Base-by-base conservation (phyloP, 1,140 invertebrate genomes). In the Drosophila kepulauana region DNA sequence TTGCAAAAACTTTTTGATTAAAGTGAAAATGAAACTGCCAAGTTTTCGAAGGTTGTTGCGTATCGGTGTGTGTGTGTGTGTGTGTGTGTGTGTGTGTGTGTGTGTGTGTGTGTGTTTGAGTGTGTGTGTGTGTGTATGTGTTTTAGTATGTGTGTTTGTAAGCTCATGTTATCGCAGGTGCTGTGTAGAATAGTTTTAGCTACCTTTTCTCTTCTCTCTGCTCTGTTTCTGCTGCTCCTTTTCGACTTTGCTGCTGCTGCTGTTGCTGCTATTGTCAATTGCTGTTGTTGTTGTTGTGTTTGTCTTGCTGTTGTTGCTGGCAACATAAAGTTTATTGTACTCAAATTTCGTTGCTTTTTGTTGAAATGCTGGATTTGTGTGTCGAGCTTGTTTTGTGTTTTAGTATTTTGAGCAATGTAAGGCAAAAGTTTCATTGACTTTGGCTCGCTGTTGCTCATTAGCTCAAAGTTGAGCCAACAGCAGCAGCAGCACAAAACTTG, bases 21-120 rank as follows among this genome's bases (percentile, higher is more conserved):
- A 89, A 88, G 84, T 89, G 84, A 88, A 88, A 88, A 88, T 59
- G 84, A 88, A 88, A 88, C 84, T 81, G 61, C 69, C 82, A 88
- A 88, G 80, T 88, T 84, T 78, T 43, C 59, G 46, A 57, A 38
- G 67, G 45, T 6, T 20, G 25, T 52, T 25, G 48, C 35, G 16
- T 13, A 8, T 43, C n/a, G 20, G 49, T 35, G 33, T 6, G 20
- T 38, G 0, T 41, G 3, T 38, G 33, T 25, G 3, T 0, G 20
- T 28, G 43, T 45, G 45, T 33, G 20, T 56, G 59, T n/a, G 43
- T 28, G 41, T n/a, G n/a, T n/a, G n/a, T n/a, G n/a, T n/a, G n/a
- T n/a, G n/a, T n/a, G 49, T 35, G 20, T 38, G 0, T 38, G 0
- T 41, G 3, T 41, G 33, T 20, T 20, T 20, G 4, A 66, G 3